A percentile compares a stretch with the other conserved stretches of the same genome.
These are phyloP conservation scores for Drosophila prostipennis DNA, from an alignment of 2,888 invertebrate species.

Conservation along the genomic window DNA sequence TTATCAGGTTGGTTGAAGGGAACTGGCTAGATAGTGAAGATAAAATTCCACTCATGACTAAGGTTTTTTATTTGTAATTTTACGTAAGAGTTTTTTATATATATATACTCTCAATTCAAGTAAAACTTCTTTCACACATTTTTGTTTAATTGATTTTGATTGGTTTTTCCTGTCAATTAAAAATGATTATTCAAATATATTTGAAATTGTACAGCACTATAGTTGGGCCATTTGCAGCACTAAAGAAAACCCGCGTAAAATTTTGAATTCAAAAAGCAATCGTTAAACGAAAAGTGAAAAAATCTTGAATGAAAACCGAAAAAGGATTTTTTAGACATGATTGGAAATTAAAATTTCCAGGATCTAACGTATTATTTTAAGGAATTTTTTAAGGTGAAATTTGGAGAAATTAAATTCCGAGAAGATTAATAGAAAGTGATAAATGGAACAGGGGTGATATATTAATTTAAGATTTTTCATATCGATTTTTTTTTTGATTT, in stretches of 20 bases:
- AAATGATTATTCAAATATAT: neutral
- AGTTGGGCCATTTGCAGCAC: neutral
- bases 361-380: no score
- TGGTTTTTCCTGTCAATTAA: neutral
- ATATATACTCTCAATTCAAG: no score
- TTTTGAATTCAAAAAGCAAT: neutral
- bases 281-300: neutral
- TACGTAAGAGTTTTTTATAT: no score
- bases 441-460: no score
- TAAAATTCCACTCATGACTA: neutral
- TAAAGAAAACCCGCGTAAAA: neutral
- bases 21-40: neutral
- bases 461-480: no score
- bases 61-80: neutral
- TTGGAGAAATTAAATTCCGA: no score
- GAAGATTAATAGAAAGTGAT: no score
- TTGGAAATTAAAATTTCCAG: neutral
- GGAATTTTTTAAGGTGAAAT: no score
- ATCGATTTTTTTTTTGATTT: no score
- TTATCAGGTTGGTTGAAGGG: neutral
- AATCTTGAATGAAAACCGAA: no score
- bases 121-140: no score
- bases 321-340: neutral
- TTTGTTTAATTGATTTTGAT: neutral
- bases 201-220: conserved; percentile 3